Base-by-base conservation (phyloP, 1,140 invertebrate species). In the Oncopeltus fasciatus region DNA sequence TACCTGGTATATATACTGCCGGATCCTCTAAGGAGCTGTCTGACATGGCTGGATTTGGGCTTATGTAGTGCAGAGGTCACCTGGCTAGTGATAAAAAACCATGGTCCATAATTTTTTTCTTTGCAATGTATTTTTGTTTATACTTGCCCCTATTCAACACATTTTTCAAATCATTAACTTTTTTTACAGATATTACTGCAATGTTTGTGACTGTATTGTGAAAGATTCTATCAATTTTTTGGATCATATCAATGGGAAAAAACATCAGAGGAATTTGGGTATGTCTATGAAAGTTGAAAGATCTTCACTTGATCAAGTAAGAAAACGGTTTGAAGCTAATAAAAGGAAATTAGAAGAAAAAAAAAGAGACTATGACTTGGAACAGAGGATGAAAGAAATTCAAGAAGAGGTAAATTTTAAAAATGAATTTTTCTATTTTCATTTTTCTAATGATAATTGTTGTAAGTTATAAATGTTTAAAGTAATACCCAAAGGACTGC, bases 191-290 rank as follows among this genome's bases (percentile, higher is more conserved):
- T 99, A 98, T 72, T 98, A 98, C 72, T 99, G 96, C 75, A 98
- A 99, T 87, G 95, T 98, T 0, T 99, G 96, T 73, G 96, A 99
- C 73, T 99, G 96, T 79, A 92, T 98, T 66, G 95, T 99, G 1
- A 99, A 99, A 77, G 96, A 99, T 76, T 98, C 95, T 0, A 98
- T 99, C 56, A 99, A 99, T 72, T 99, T 98, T 71, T 75, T 99
- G 66, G 96, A 99, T 72, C 96, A 99, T 72, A 98, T 99, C 67
- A 99, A 99, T 87, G 96, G 96, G 67, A 61, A 62, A 27, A 63
- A 64, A 61, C 57, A 99, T 86, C 95, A 99, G 77, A 79, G 94
- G 65, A 98, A 98, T 80, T 77, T 98, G 72, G 96, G 96, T 21
- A 99, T 98, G 95, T 98, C 95, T 12, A 99, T 99, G 96, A 89